Percentiles rank a stretch among this genome's conserved stretches.
Evolutionary conservation across 2,113 vertebrate species (phyloP).

Genomic region (Chlamydotis undulata): DNA sequence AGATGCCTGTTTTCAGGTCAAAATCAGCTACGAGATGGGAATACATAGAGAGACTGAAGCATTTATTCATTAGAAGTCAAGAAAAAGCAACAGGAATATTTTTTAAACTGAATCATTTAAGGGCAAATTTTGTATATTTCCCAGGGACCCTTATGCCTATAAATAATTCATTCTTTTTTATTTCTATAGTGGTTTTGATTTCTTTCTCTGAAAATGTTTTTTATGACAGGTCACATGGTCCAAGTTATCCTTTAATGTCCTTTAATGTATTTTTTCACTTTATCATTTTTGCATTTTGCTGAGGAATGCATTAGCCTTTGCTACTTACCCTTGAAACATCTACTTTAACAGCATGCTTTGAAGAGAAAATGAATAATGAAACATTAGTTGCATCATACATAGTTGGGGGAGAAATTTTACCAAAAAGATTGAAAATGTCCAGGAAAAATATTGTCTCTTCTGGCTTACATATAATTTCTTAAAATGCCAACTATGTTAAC

Average conservation of each 20-base stretch:
- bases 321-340: slow-evolving; percentile 56
- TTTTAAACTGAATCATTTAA: slow-evolving; percentile 56
- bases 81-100: slow-evolving; percentile 56
- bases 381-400: slow-evolving; percentile 4
- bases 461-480: neutral
- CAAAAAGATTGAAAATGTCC: neutral
- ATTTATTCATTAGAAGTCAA: slow-evolving; percentile 60
- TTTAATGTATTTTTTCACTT: slow-evolving; percentile 68
- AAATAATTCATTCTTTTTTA: slow-evolving; percentile 73
- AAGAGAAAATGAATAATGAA: slow-evolving; percentile 46
- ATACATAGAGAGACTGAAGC: neutral
- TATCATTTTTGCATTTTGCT: slow-evolving; percentile 74
- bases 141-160: slow-evolving; percentile 31
- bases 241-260: slow-evolving; percentile 67
- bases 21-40: slow-evolving; percentile 9
- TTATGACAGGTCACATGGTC: slow-evolving; percentile 67
- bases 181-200: slow-evolving; percentile 59
- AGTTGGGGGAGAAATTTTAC: neutral
- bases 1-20: neutral
- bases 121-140: slow-evolving; percentile 57
- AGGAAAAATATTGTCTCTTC: neutral
- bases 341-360: slow-evolving; percentile 44
- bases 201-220: slow-evolving; percentile 58
- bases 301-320: slow-evolving; percentile 76
- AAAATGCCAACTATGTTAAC: neutral